These are phyloP conservation scores for Xylocampa areola DNA, from an alignment of 2,888 invertebrate species.

Conservation along the genomic window DNA sequence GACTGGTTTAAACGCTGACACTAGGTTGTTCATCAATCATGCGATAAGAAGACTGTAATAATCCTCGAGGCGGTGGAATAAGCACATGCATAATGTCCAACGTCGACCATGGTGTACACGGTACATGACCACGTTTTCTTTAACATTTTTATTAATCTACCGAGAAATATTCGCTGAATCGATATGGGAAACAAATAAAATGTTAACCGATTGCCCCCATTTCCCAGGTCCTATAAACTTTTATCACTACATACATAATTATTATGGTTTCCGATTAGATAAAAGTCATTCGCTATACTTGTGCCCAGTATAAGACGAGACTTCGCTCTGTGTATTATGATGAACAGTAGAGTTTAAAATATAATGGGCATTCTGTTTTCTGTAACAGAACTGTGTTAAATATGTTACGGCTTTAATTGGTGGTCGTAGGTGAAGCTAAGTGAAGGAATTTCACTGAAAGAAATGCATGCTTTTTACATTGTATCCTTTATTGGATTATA, in stretches of 20 bases:
- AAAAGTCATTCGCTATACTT: background rate
- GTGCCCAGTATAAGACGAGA: background rate
- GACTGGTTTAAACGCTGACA: no score
- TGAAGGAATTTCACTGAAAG: no score
- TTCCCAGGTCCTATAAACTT: slow-evolving; percentile 9
- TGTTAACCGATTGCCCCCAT: slow-evolving; percentile 10
- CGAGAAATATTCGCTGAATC: background rate
- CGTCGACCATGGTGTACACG: background rate
- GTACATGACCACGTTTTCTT: background rate
- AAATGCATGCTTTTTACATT: no score
- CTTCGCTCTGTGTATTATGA: background rate
- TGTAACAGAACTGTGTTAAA: background rate
- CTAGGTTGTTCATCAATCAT: no score
- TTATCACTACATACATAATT: slow-evolving; percentile 16
- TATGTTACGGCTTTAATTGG: background rate
- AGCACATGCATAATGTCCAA: background rate
- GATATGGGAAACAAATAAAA: slow-evolving; percentile 8
- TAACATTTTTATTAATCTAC: background rate
- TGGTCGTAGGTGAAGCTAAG: slow-evolving; percentile 10
- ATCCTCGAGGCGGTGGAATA: no score
- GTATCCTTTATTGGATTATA: no score
- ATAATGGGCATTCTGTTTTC: background rate
- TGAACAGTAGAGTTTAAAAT: background rate
- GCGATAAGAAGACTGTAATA: no score
- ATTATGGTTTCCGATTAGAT: slow-evolving; percentile 19